Percentiles rank a stretch among this genome's conserved stretches.
Conservation (phyloP, 2,888 invertebrate genomes). For the Crioceris asparagi region DNA sequence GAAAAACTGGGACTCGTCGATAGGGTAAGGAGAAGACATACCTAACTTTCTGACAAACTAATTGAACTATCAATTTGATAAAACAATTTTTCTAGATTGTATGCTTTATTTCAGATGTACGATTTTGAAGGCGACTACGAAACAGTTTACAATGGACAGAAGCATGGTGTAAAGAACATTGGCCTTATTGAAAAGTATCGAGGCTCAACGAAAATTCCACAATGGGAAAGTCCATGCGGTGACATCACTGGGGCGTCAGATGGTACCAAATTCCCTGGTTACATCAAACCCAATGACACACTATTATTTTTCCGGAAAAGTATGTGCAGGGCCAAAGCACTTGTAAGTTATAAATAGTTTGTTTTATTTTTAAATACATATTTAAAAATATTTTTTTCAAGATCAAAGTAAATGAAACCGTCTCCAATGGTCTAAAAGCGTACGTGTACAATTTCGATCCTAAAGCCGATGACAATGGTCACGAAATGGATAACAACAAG, state of each 20-base stretch:
- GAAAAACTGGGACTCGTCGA: constrained; percentile 83
- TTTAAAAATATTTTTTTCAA: constrained; percentile 28
- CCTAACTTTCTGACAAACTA: too few species aligned
- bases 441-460: constrained; percentile 67
- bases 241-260: constrained; percentile 69
- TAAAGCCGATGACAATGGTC: constrained; percentile 69
- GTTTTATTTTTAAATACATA: background rate
- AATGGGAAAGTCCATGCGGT: constrained; percentile 71
- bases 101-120: constrained; percentile 64
- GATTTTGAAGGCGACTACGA: constrained; percentile 71
- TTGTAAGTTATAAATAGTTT: constrained; percentile 46
- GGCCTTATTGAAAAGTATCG: constrained; percentile 70
- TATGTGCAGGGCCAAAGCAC: constrained; percentile 67
- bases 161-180: constrained; percentile 44
- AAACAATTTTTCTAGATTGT: too few species aligned
- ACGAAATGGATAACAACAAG: constrained; percentile 57
- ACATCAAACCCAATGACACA: constrained; percentile 55
- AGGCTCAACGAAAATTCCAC: constrained; percentile 59
- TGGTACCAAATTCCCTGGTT: constrained; percentile 73
- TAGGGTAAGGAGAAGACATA: constrained; percentile 66
- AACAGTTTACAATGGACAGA: constrained; percentile 63
- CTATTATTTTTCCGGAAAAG: constrained; percentile 74
- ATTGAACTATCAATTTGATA: too few species aligned
- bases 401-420: constrained; percentile 51
- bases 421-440: constrained; percentile 50